Evolutionary conservation across 1,140 invertebrate genomes (phyloP), one percentile per base, ranked within the genome.

Genomic region (Meloidogyne exigua): DNA sequence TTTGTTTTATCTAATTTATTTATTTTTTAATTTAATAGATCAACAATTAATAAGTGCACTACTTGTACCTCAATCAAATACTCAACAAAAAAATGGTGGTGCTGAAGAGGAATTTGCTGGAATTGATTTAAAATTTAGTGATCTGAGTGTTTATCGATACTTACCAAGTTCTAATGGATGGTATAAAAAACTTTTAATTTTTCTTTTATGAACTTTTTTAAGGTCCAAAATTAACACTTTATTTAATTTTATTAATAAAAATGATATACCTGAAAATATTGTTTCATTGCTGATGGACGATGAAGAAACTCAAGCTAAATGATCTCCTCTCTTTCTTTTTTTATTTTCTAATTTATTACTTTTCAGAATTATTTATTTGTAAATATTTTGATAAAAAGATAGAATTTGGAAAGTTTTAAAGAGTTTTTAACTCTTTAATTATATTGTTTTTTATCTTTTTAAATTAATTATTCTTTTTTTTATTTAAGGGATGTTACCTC

Each of bases 41-140:
- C 21, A 73, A 73, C 72, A 65, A 28, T 23, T 73, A 15, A 36
- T 73, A 15, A 65, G 57, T 39, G 21, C 57, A 36, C 7, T 36
- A 65, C 39, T 64, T 73, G 13, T 36, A 23, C 21, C 36, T 64
- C 21, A 65, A 23, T 12, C 23, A 73, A 73, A 64, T 63, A 57
- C 23, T 25, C 26, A 25, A 2, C 2, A 25, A 21, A 44, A 28
- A 57, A 21, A 64, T 28, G 15, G n/a, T 65, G 49, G 18, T 21
- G 18, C 18, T n/a, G 12, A 21, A 57, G 4, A 57, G 7, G 13
- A 18, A 57, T 57, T 57, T 57, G 49, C 18, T 15, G 49, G 72
- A 32, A 65, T 73, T 73, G 72, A 62, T 73, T 32, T 57, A 57
- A 21, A 57, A 21, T 73, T 73, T 32, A 73, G 72, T 39, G 72